Base-by-base conservation (phyloP, 2,888 invertebrate species). In the Harmothoe impar region DNA sequence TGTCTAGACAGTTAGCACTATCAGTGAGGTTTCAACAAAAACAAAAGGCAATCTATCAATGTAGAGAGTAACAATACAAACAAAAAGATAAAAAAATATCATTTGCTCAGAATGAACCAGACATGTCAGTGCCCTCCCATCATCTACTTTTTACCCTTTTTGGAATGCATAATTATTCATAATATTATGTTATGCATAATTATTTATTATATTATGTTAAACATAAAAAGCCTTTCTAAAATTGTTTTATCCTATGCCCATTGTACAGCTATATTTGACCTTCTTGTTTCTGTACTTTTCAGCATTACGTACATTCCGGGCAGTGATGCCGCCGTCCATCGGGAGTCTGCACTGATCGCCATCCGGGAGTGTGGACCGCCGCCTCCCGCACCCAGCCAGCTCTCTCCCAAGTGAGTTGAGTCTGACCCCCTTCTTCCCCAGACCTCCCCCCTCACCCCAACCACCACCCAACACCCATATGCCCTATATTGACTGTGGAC, bases 271-370 rank as follows among this genome's bases (percentile, higher is more conserved):
- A 43, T 12, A 62, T 23, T 5, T 62, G 23, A 12, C 5, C 23
- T 7, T 23, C 25, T 12, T 62, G 1, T 62, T 23, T 62, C 62
- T n/a, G 62, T 78, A 56, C 43, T 43, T 95, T 96, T 89, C 95
- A 97, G 97, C 94, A 96, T 97, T 92, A 96, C 96, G 29, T 97
- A 97, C 95, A 97, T 97, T 93, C 96, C 97, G 89, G 96, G 96
- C 29, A 95, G 96, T 90, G 97, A 97, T 94, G 97, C 96, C 88
- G 96, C 96, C 92, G 95, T 96, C 81, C 96, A 96, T 94, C 95
- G 96, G 92, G 95, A 95, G 91, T 92, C 94, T 85, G 94, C 95
- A 29, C 93, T 95, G 43, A 93, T 95, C 77, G 94, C 95, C 35
- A 91, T 94, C 91, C 94, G 92, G 91, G 93, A 94, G 89, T 92